Evolutionary conservation across 2,113 vertebrate genomes (phyloP), one percentile per base, ranked within the genome.

Genomic region (Hippocampus comes): DNA sequence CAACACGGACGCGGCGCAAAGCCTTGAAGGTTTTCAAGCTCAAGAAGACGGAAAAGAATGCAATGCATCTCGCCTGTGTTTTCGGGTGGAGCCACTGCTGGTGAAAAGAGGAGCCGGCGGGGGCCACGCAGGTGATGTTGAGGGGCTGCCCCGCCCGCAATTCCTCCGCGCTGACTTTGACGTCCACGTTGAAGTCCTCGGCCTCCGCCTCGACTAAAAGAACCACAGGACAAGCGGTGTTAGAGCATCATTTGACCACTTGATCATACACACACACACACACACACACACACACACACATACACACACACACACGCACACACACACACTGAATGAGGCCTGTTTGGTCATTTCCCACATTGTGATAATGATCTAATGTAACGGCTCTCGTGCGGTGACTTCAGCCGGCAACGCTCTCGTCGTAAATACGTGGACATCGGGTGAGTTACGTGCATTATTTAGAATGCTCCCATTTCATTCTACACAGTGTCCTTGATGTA

Each of bases 81-180:
- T 93, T 94, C 1, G 93, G 94, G 82, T 99, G 97, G 43, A 94
- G 91, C 97, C 97, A 99, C 66, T 95, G 89, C 77, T 98, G 93
- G 75, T 93, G 85, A 51, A 95, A 95, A 68, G 88, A 82, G 21
- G 84, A 84, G 0, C 94, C 96, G 34, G 92, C 78, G 21, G 95
- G 93, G 76, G 94, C 92, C 1, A 92, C 79, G 18, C 97, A 99
- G 71, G 93, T 94, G 77, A 99, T 78, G 69, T 86, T 91, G 0
- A 99, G 91, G 0, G 93, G 89, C 75, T 97, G 94, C 0, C 97
- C 96, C 0, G 90, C 91, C 87, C 91, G 93, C 80, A 97, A 90
- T 0, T 92, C 92, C 10, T 94, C 94, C 72, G 94, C 92, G 30
- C 84, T 94, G 72, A 94, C 93, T 75, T 89, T 93, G 51, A 98